phyloP scores from a whole-genome alignment of 2,888 invertebrate genomes.

The Troides aeacus region DNA sequence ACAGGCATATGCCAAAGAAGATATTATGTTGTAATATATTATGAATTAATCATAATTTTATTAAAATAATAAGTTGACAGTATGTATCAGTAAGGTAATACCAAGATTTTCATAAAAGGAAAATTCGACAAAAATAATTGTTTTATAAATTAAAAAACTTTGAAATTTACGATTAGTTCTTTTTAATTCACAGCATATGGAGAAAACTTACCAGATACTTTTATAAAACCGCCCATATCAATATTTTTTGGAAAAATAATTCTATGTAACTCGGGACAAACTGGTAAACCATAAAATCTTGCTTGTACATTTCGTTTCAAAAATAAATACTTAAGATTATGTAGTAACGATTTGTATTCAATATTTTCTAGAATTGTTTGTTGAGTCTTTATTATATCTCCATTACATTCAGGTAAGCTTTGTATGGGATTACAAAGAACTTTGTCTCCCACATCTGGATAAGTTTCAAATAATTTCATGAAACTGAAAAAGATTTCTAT shows the following conservation, averaged over 20 bases:
- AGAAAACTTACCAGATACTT: slow-evolving; percentile 82
- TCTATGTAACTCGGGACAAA: slow-evolving; percentile 84
- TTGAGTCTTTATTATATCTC: slow-evolving; percentile 81
- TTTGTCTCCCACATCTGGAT: slow-evolving; percentile 83
- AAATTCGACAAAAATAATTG: no score
- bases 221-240: slow-evolving; percentile 86
- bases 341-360: slow-evolving; percentile 52
- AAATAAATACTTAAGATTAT: slow-evolving; percentile 53
- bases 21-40: no score
- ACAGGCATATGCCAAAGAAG: no score
- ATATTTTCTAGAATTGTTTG: slow-evolving; percentile 71
- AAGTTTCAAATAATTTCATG: slow-evolving; percentile 84
- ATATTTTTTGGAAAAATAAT: slow-evolving; percentile 84
- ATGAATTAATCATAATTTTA: no score
- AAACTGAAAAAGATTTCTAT: slow-evolving; percentile 78
- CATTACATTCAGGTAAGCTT: slow-evolving; percentile 83
- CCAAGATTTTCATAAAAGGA: no score
- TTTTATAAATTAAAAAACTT: no score
- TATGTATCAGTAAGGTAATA: no score
- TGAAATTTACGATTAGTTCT: not conserved
- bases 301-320: slow-evolving; percentile 85
- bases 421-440: slow-evolving; percentile 83
- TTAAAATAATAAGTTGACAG: no score
- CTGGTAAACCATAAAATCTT: slow-evolving; percentile 83
- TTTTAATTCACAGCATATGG: not conserved